Conservation (phyloP, 2,113 vertebrate species). For the Phyllopteryx taeniolatus region DNA sequence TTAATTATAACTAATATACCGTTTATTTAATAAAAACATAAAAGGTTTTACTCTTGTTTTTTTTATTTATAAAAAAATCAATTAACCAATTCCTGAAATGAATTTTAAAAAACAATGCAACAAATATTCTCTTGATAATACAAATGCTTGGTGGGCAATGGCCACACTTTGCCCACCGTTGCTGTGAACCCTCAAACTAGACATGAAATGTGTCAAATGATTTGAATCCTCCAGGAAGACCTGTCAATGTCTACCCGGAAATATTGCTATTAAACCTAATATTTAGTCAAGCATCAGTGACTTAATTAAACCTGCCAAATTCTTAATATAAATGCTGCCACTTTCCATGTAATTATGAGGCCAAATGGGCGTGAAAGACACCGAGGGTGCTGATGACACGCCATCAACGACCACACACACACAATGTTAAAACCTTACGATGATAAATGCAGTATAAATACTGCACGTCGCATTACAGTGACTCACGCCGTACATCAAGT, state of each 20-base stretch:
- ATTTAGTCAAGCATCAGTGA: neutral
- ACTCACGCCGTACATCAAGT: neutral
- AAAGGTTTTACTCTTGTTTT: no score
- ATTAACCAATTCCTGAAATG: no score
- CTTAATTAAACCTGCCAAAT: neutral
- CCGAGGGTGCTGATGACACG: neutral
- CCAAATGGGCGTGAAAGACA: neutral
- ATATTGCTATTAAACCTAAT: neutral
- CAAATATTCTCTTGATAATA: no score
- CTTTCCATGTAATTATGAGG: constrained; percentile 7
- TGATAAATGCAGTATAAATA: neutral
- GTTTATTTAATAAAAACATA: no score
- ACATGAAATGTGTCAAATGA: neutral
- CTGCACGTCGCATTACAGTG: neutral
- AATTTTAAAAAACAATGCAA: no score
- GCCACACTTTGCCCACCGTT: neutral
- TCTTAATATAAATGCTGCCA: neutral
- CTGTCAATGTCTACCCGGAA: neutral
- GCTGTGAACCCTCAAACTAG: neutral
- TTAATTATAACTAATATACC: no score
- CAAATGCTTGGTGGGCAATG: no score
- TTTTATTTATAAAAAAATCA: no score
- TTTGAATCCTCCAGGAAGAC: neutral
- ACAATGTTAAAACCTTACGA: neutral
- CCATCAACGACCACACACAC: neutral